Evolutionary conservation across 2,797 vertebrate genomes (phyloP).

Genomic region (Champsocephalus gunnari): DNA sequence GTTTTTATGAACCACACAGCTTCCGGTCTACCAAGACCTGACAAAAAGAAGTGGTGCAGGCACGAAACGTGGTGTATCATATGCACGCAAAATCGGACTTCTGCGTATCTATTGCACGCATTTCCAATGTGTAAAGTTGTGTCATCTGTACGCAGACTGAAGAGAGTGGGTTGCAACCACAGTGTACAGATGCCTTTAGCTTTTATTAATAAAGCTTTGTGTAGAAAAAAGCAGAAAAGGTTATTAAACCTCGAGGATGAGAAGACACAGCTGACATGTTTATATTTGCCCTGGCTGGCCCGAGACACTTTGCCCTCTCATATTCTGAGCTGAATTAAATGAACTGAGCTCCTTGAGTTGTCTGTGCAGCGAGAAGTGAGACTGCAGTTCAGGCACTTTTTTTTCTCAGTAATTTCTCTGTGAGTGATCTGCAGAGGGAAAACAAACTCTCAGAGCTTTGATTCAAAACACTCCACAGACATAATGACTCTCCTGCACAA

Average conservation of each 20-base stretch:
- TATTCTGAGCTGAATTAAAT: conserved; percentile 28
- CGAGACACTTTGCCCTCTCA: conserved; percentile 16
- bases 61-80: too few relatives aligned
- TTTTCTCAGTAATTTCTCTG: conserved; percentile 37
- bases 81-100: too few relatives aligned
- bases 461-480: conserved; percentile 28
- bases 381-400: conserved; percentile 28
- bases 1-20: too few relatives aligned
- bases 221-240: neutral
- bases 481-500: too few relatives aligned
- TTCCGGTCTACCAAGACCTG: too few relatives aligned
- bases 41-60: too few relatives aligned
- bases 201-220: neutral
- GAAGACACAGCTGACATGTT: conserved; percentile 14
- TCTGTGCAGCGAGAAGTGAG: conserved; percentile 10
- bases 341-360: conserved; percentile 22
- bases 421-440: conserved; percentile 35
- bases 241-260: conserved; percentile 1
- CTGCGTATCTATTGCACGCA: too few relatives aligned
- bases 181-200: neutral
- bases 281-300: conserved; percentile 16
- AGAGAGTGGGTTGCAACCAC: too few relatives aligned
- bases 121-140: too few relatives aligned
- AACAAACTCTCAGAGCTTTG: conserved; percentile 30
- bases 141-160: too few relatives aligned